Evolutionary conservation across 2,888 invertebrate species (phyloP).

Genomic region (Lycia hirtaria): DNA sequence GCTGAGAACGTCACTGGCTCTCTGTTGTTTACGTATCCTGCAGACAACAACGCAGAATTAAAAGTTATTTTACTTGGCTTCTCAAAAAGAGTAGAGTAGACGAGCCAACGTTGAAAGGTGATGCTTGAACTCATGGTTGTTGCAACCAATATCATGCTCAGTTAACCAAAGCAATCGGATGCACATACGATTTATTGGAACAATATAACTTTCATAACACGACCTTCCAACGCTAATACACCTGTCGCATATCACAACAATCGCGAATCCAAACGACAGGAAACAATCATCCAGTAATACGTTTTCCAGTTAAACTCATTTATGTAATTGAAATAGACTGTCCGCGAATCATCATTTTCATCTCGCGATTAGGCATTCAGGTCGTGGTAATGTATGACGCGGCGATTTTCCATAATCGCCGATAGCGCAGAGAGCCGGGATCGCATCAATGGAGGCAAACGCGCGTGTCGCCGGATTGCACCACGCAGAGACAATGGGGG

Average conservation of each 20-base stretch:
- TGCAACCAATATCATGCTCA: background rate
- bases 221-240: conserved; percentile 66
- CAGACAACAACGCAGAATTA: conserved; percentile 29
- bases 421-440: conserved; percentile 53
- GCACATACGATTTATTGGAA: conserved; percentile 19
- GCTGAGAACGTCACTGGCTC: conserved; percentile 90
- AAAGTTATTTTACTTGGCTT: too few relatives aligned
- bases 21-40: conserved; percentile 77
- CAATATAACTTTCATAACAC: conserved; percentile 24
- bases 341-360: conserved; percentile 73
- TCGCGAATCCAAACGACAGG: conserved; percentile 69
- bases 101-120: background rate
- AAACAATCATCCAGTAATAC: conserved; percentile 74
- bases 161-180: background rate
- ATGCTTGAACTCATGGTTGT: background rate
- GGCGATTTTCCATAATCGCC: conserved; percentile 68
- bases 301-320: conserved; percentile 68
- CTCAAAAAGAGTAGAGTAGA: too few relatives aligned
- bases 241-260: conserved; percentile 57
- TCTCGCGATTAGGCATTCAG: conserved; percentile 78
- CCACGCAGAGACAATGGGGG: conserved; percentile 71
- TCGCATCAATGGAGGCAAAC: conserved; percentile 74
- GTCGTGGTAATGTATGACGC: conserved; percentile 65
- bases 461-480: conserved; percentile 81
- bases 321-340: conserved; percentile 73